phyloP scores from a whole-genome alignment of 1,140 invertebrate genomes.

The Laupala kohalensis region DNA sequence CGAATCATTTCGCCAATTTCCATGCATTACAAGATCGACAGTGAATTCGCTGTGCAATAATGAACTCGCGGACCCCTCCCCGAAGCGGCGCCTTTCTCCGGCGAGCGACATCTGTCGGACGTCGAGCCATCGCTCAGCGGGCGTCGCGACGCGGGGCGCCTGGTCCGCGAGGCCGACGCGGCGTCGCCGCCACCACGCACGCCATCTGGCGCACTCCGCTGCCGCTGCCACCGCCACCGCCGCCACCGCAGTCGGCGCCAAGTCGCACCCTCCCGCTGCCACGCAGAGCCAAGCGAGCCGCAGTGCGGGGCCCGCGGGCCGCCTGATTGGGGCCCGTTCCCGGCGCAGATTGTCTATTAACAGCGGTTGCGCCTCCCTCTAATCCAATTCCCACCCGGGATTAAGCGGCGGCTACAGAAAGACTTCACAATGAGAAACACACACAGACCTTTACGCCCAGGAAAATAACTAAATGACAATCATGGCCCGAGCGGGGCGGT shows the following conservation, averaged over 20 bases:
- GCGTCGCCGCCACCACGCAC: too few species aligned
- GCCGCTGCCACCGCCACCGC: neutral
- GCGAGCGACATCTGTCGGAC: too few species aligned
- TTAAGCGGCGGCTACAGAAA: neutral
- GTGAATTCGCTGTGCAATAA: too few species aligned
- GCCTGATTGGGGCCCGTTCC: neutral
- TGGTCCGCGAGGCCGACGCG: too few species aligned
- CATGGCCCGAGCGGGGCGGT: neutral
- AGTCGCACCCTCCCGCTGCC: neutral
- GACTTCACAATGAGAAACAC: neutral
- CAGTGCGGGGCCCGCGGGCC: neutral
- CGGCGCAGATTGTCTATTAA: constrained; percentile 8
- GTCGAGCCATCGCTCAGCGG: too few species aligned
- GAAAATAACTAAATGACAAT: neutral
- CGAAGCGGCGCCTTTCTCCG: too few species aligned
- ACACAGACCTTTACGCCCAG: neutral
- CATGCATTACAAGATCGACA: too few species aligned
- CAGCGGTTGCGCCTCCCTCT: neutral
- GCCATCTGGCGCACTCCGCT: too few species aligned
- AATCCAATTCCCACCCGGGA: constrained; percentile 5
- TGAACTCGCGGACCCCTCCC: too few species aligned
- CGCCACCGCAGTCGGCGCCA: neutral
- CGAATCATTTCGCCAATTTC: too few species aligned
- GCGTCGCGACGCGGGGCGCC: too few species aligned
- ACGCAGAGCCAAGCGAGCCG: neutral